A percentile compares a stretch with the other conserved stretches of the same genome.
Evolutionary conservation across 2,888 invertebrate species (phyloP).

Genomic region (Seira sanloemensis): DNA sequence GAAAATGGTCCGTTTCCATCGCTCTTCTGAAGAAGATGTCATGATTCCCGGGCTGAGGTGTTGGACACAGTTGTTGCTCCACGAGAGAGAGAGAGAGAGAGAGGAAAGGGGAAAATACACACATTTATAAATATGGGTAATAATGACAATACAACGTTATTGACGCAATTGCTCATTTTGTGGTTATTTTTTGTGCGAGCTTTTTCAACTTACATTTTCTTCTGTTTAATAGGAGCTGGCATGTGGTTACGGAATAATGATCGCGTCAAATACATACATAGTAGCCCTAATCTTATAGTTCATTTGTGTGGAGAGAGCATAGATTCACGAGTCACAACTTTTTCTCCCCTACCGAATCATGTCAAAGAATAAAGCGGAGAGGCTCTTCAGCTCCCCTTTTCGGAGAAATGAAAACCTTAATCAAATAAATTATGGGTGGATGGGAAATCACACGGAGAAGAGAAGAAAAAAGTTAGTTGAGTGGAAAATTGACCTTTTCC

Average conservation of each 20-base stretch:
- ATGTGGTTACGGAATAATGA: constrained; percentile 33
- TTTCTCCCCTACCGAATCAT: too few species aligned
- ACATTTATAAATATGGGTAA: not conserved
- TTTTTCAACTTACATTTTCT: constrained; percentile 10
- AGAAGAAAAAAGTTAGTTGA: constrained; percentile 32
- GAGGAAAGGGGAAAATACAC: too few species aligned
- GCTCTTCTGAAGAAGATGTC: not conserved
- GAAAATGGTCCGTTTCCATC: not conserved
- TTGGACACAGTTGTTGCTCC: not conserved
- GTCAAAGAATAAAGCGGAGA: not conserved
- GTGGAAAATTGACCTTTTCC: constrained; percentile 51
- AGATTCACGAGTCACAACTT: too few species aligned
- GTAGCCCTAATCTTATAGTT: too few species aligned
- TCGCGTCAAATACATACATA: constrained; percentile 47
- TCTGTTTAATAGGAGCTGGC: constrained; percentile 19
- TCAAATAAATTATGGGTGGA: constrained; percentile 27
- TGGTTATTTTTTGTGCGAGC: constrained; percentile 38
- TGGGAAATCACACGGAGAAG: constrained; percentile 20
- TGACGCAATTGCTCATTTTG: constrained; percentile 15
- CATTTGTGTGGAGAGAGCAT: too few species aligned
- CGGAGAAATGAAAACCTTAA: constrained; percentile 4
- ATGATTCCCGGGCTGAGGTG: not conserved
- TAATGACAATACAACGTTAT: not conserved
- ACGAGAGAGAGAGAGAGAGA: not conserved
- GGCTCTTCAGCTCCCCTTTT: not conserved